Percentiles rank a stretch among this genome's conserved stretches.
These are phyloP conservation scores for Ormia ochracea DNA, from an alignment of 2,888 invertebrate species.

Conservation along the genomic window DNA sequence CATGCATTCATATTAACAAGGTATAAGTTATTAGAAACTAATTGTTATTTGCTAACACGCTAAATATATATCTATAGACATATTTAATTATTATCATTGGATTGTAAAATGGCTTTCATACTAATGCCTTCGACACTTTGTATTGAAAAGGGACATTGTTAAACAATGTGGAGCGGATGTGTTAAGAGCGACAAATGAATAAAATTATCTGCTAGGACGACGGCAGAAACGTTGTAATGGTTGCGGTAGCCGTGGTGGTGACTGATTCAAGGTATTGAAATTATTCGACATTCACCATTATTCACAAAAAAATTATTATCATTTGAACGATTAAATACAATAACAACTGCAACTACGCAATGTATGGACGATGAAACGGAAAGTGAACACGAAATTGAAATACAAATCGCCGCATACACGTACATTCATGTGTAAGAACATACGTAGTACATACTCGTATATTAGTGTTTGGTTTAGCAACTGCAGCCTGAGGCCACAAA, in stretches of 20 bases:
- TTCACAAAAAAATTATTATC: conserved; percentile 56
- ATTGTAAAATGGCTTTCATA: too few species aligned
- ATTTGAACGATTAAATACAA: conserved; percentile 50
- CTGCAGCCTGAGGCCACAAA: conserved; percentile 59
- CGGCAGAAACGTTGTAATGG: neutral
- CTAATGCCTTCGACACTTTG: too few species aligned
- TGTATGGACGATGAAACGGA: conserved; percentile 21
- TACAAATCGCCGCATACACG: neutral
- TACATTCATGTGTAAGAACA: neutral
- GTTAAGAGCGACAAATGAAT: neutral
- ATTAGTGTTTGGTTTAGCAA: neutral
- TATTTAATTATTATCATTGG: too few species aligned
- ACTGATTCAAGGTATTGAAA: conserved; percentile 15
- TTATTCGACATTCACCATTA: conserved; percentile 35
- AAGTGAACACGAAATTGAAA: conserved; percentile 44
- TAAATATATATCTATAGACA: too few species aligned
- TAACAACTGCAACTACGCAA: conserved; percentile 4
- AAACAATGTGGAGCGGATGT: too few species aligned
- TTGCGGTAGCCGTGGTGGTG: neutral
- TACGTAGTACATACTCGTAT: neutral
- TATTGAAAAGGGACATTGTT: too few species aligned
- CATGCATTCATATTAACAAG: too few species aligned
- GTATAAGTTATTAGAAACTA: too few species aligned
- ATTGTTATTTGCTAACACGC: too few species aligned
- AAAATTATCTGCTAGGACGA: neutral